Conservation (phyloP, 2,888 invertebrate species). For the Zaprionus obscuricornis region DNA sequence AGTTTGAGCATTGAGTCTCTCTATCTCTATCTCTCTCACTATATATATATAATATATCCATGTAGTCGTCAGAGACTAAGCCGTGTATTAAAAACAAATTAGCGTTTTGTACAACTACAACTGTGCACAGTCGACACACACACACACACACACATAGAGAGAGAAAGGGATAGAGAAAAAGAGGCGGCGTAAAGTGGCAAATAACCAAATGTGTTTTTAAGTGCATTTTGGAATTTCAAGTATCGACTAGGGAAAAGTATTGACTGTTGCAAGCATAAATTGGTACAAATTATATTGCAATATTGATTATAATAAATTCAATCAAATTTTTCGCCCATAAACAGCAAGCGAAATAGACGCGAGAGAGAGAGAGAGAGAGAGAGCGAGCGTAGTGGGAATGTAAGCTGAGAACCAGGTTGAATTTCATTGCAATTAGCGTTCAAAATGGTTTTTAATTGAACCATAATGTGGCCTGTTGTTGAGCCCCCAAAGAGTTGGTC, state of each 20-base stretch:
- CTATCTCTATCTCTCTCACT: conserved; percentile 9
- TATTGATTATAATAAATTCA: conserved; percentile 41
- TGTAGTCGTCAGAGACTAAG: too few species aligned
- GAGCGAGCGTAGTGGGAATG: background rate
- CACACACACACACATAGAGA: background rate
- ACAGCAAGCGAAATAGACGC: too few species aligned
- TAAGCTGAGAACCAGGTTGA: too few species aligned
- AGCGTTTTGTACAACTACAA: conserved; percentile 51
- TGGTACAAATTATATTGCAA: conserved; percentile 45
- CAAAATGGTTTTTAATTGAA: conserved; percentile 76
- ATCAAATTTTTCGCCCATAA: conserved; percentile 33
- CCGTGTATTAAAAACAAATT: conserved; percentile 73
- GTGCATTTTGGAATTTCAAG: conserved; percentile 39
- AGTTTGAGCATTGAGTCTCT: conserved; percentile 9
- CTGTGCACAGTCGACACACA: conserved; percentile 8
- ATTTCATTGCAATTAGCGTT: conserved; percentile 52
- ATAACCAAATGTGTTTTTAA: conserved; percentile 64
- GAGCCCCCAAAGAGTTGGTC: conserved; percentile 38
- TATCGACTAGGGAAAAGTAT: too few species aligned
- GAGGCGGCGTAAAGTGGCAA: background rate
- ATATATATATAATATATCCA: conserved; percentile 10
- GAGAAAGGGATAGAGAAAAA: too few species aligned
- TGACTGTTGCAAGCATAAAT: too few species aligned
- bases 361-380: background rate
- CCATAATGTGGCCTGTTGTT: conserved; percentile 58